Evolutionary conservation across 2,797 vertebrate species (phyloP), one percentile per base, ranked within the genome.

Genomic region (Tolypeutes matacus): DNA sequence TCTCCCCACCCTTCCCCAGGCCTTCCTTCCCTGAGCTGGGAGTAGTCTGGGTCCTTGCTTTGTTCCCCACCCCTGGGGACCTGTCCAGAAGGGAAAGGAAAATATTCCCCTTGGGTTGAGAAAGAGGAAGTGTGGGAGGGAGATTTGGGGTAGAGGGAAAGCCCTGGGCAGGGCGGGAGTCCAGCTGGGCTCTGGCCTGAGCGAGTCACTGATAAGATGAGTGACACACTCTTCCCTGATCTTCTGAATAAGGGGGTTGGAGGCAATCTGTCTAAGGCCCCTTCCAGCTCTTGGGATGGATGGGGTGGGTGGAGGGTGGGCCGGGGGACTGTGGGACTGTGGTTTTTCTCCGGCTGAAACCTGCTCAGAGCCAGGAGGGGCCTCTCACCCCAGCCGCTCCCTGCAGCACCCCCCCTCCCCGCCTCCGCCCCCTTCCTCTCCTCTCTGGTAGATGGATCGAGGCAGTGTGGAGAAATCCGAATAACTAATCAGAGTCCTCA

Each of bases 401-500:
- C 60, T 23, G 46, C 75, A 27, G 56, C 65, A 29, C 70, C 58
- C 73, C 69, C 72, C 53, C n/a, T 17, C 4, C 11, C 46, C 42
- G 42, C 20, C 49, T n/a, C 65, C 9, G 2, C 96, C 62, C 92
- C 78, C 95, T 92, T 87, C 88, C 80, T 14, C 27, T 92, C 97
- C 96, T 96, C 92, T 96, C 89, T 90, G 83, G 7, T 4, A 98
- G 98, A 98, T 97, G 97, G 98, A 98, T 98, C 89, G 97, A 98
- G 97, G 98, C 98, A 97, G 96, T 96, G 75, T 94, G 31, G 85
- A 98, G 97, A 98, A 98, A 98, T 98, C 98, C 97, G 98, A 99
- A 98, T 99, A 99, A 99, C 99, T 99, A 99, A 99, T 99, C 99
- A 99, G 98, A 98, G 98, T 98, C 98, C 99, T 99, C 99, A 99